Base-by-base conservation (phyloP, 2,888 invertebrate genomes). In the Spilosoma lubricipeda region DNA sequence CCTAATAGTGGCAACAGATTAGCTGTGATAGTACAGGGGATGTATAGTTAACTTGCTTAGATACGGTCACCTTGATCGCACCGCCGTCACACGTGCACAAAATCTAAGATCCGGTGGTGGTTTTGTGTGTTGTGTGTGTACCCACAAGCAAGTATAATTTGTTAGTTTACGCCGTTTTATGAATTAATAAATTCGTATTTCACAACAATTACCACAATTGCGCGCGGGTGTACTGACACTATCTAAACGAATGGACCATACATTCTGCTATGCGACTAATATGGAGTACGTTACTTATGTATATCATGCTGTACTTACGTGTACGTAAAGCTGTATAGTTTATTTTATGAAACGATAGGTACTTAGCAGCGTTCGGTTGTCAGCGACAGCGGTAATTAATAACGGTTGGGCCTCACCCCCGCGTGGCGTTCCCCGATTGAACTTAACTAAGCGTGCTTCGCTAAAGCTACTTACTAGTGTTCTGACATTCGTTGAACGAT, bases 301-400 rank as follows among this genome's bases (percentile, higher is more conserved):
- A 63, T 30, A 63, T 18, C 27, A 30, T 30, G 2, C 18, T 63
- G 63, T 63, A 63, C 78, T 69, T 80, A 80, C 74, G 71, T 82
- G 76, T 78, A 74, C 36, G 65, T 77, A 73, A 75, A 69, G 77
- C 73, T 86, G 81, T 84, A 85, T 83, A 89, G 86, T 89, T 90
- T 92, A 90, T 91, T 93, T 45, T 92, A 90, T 90, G 89, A 90
- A 87, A 86, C 86, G 86, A 88, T 89, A 88, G 87, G 90, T 92
- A 90, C 90, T 89, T 90, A 89, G 85, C 88, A 90, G 89, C 91
- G 88, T 90, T 88, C 89, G 91, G 91, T 92, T 95, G 93, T 92
- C 92, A 91, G 89, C 91, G 90, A 89, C 92, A 93, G 92, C 88
- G 84, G 92, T 94, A 95, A 95, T 95, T 95, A 95, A 95, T 95